Base-by-base conservation (phyloP, 2,113 vertebrate genomes). In the Anarrhichthys ocellatus region DNA sequence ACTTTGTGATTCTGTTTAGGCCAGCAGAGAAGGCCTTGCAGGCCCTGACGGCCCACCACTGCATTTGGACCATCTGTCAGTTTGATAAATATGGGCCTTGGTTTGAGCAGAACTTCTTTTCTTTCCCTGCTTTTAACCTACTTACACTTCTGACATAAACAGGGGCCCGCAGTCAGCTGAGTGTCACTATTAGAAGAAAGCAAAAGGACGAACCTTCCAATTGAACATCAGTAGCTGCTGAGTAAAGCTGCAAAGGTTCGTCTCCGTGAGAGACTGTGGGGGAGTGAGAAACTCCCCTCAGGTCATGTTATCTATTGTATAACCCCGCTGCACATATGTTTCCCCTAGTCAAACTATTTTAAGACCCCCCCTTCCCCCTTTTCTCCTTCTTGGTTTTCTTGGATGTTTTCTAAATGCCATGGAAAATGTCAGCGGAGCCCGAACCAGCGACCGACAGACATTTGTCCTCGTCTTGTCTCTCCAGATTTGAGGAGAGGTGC, bases 401-500 rank as follows among this genome's bases (percentile, higher is more conserved):
- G 69, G 77, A 81, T 87, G 63, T 86, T 90, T 93, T 87, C 61
- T 82, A 89, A 94, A 93, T 93, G 91, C 76, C 91, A 91, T 54
- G 62, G 71, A 81, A 92, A 94, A 93, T 94, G 91, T 93, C 90
- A 91, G 79, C 67, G 4, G 59, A 84, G 69, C 66, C 77, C 13
- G 22, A 75, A 78, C 77, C 27, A 38, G 27, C 36, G n/a, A 82
- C 32, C 34, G 68, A 77, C 81, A 88, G 82, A 89, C 81, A 89
- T 89, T 93, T 91, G 92, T 93, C 88, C 84, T 87, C 84, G 80
- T 92, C 88, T 93, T 91, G 85, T 90, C 89, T 90, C 70, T 86
- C 79, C 65, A 76, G 79, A 85, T 91, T 88, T 91, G 67, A 84
- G 69, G 15, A 48, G 52, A 83, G 80, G 77, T 81, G 89, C 82